A percentile compares a stretch with the other conserved stretches of the same genome.
Evolutionary conservation across 2,113 vertebrate species (phyloP).

Genomic region (Hemibagrus wyckioides): DNA sequence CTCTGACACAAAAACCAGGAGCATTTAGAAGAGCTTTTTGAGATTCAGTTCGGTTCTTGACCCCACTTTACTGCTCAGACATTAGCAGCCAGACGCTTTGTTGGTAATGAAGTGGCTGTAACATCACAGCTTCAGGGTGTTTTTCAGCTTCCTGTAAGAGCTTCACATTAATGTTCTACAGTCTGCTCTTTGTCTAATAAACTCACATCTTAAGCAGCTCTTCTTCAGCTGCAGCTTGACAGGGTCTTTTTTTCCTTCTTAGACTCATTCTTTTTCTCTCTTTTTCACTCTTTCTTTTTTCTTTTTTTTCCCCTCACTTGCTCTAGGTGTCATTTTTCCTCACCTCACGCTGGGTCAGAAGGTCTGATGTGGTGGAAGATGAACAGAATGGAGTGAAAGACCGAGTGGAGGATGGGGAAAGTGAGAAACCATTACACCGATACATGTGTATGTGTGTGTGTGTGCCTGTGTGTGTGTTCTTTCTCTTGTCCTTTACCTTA

Average conservation of each 20-base stretch:
- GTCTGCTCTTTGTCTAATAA: background rate
- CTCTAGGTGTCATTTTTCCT: background rate
- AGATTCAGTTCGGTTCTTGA: background rate
- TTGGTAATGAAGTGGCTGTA: background rate
- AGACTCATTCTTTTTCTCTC: background rate
- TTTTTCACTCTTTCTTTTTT: background rate
- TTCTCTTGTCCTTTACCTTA: background rate
- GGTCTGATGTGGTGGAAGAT: constrained; percentile 24
- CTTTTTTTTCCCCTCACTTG: background rate
- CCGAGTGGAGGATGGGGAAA: constrained; percentile 11
- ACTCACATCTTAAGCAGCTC: background rate
- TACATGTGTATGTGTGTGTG: background rate
- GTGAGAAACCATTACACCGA: constrained; percentile 29
- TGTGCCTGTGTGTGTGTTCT: background rate
- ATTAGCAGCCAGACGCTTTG: background rate
- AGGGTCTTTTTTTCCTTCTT: background rate
- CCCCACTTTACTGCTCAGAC: background rate
- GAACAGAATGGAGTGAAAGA: constrained; percentile 27
- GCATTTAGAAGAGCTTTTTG: background rate
- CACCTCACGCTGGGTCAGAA: background rate
- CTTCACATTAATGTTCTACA: background rate
- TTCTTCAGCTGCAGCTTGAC: background rate
- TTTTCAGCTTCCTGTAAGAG: background rate
- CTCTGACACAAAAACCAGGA: background rate
- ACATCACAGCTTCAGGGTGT: background rate